phyloP scores from a whole-genome alignment of 2,888 invertebrate genomes.

The Cyaniris semiargus region DNA sequence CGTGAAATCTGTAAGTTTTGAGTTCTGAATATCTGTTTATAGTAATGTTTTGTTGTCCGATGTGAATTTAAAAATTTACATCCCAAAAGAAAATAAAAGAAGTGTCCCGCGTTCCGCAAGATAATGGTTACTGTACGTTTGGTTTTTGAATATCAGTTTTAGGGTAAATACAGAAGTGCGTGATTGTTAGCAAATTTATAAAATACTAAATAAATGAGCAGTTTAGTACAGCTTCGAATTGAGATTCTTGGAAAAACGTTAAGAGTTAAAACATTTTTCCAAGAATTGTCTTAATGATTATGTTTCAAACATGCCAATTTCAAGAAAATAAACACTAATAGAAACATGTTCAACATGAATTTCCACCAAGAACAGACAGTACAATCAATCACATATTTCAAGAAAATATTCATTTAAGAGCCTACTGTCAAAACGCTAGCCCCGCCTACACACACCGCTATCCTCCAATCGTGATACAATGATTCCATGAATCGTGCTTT shows the following conservation, averaged over 20 bases:
- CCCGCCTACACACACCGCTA: too few species aligned
- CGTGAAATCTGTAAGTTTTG: neutral
- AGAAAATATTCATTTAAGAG: too few species aligned
- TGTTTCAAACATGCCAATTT: neutral
- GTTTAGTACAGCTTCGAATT: too few species aligned
- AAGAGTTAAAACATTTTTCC: neutral
- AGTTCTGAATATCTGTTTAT: neutral
- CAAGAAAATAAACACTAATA: too few species aligned
- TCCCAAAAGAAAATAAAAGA: neutral
- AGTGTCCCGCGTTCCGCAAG: neutral
- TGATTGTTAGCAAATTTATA: neutral
- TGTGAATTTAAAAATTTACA: conserved; percentile 33
- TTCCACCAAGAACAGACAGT: too few species aligned
- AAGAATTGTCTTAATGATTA: neutral
- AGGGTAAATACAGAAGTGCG: neutral
- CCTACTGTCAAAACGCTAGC: too few species aligned
- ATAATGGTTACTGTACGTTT: neutral
- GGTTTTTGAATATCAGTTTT: neutral
- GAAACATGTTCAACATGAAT: too few species aligned
- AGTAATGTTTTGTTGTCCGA: conserved; percentile 31
- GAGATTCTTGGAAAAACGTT: too few species aligned
- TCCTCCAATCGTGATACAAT: too few species aligned
- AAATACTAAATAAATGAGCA: too few species aligned
- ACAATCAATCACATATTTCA: too few species aligned
- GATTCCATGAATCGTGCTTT: too few species aligned